Base-by-base conservation (phyloP, 2,113 vertebrate species). In the Saccopteryx leptura region DNA sequence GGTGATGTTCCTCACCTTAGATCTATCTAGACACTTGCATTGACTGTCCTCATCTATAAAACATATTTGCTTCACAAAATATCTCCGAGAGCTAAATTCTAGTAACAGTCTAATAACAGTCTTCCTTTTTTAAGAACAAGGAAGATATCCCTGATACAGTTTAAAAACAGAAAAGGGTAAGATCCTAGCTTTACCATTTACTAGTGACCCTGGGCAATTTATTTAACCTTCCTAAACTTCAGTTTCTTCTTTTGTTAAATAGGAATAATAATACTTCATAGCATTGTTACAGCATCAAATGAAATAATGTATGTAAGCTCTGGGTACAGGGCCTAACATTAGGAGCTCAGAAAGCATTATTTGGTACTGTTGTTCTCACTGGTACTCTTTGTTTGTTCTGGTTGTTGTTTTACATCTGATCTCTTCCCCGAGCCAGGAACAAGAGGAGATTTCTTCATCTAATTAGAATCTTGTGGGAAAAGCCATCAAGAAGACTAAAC, bases 41-140 rank as follows among this genome's bases (percentile, higher is more conserved):
- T n/a, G 13, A 90, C 68, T 78, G n/a, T 83, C 39, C 26, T 92
- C 76, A 52, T 91, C 72, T 52, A 39, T 65, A 78, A 93, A 85
- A 54, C 17, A n/a, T 31, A 15, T 19, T 68, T 82, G 5, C 48
- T 85, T n/a, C 13, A 39, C 6, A 52, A 56, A 28, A 88, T 46
- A 79, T 84, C 88, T 31, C 24, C 69, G 63, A 79, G 7, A 75
- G 60, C 11, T 54, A 82, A 76, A 31, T 74, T 92, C 61, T 82
- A 81, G 46, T 12, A 90, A 63, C 15, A 63, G 13, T 72, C 18
- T 18, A 76, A 76, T 12, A n/a, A 75, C 74, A 78, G 52, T 56
- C 50, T 56, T n/a, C 75, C 28, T 52, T 58, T 26, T 65, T 56
- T 48, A 66, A 82, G 63, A 7, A 75, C 13, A 86, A 79, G 19